These are phyloP conservation scores for Streptopelia turtur DNA, from an alignment of 2,797 vertebrate species.

Conservation along the genomic window DNA sequence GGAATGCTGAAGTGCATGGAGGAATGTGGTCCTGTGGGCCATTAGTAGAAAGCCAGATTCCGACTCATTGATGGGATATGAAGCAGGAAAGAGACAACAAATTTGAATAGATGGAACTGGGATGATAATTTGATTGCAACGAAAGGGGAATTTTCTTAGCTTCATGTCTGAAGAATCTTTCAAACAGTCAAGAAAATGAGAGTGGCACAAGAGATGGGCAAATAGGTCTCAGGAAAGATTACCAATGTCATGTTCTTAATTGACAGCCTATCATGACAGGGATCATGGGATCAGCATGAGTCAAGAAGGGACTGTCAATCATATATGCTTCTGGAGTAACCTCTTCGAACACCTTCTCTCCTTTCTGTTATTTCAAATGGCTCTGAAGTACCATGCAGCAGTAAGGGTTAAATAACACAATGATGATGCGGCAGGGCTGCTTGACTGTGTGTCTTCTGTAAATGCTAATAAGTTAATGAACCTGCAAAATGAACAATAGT, in stretches of 20 bases:
- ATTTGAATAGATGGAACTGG: background rate
- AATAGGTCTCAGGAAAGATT: background rate
- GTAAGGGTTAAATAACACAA: background rate
- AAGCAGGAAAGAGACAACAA: background rate
- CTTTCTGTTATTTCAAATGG: background rate
- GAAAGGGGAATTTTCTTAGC: background rate
- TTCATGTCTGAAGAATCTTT: background rate
- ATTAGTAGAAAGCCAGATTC: background rate
- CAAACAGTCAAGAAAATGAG: background rate
- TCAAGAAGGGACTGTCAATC: background rate
- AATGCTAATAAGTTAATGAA: background rate
- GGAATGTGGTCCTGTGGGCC: background rate
- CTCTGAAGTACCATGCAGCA: background rate
- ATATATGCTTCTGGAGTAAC: background rate
- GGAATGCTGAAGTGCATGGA: background rate
- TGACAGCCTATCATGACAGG: background rate
- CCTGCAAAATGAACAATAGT: background rate
- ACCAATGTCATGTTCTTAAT: background rate
- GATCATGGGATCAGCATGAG: background rate
- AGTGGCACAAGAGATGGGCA: background rate
- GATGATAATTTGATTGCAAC: background rate
- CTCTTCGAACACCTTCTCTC: background rate
- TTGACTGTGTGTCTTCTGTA: background rate
- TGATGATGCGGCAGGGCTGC: background rate
- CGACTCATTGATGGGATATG: background rate